Conservation (phyloP, 2,888 invertebrate genomes). For the Oithona nana region DNA sequence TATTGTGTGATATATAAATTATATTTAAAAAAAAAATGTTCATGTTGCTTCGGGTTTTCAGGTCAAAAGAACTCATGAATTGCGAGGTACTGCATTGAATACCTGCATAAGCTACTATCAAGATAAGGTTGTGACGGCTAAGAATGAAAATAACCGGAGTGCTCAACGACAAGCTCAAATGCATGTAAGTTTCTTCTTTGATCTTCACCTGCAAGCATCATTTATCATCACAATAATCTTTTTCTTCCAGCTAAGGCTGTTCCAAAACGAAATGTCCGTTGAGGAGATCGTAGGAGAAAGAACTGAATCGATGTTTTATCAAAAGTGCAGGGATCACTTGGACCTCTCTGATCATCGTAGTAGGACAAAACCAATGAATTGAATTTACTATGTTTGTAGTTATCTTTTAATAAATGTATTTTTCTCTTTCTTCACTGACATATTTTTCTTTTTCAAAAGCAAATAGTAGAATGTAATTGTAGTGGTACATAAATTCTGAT, state of each 20-base stretch:
- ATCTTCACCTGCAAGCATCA: no score
- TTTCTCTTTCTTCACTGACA: no score
- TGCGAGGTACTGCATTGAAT: neutral
- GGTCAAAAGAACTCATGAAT: neutral
- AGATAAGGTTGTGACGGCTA: neutral
- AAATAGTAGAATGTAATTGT: no score
- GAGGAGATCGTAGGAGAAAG: slow-evolving; percentile 4
- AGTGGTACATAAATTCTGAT: no score
- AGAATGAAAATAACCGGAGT: neutral
- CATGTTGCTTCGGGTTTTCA: neutral
- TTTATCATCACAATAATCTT: no score
- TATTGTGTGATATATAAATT: no score
- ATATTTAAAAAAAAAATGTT: neutral
- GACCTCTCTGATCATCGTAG: no score
- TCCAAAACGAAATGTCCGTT: neutral
- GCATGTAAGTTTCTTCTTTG: neutral
- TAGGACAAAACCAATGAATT: no score
- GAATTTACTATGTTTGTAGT: no score
- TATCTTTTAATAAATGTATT: no score
- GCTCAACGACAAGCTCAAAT: neutral
- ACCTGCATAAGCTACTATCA: neutral
- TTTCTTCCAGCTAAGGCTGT: neutral
- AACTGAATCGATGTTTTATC: neutral
- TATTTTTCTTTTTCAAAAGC: no score
- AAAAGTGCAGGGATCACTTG: neutral